These are phyloP conservation scores for Mixornis gularis DNA, from an alignment of 2,113 vertebrate species.

Conservation along the genomic window DNA sequence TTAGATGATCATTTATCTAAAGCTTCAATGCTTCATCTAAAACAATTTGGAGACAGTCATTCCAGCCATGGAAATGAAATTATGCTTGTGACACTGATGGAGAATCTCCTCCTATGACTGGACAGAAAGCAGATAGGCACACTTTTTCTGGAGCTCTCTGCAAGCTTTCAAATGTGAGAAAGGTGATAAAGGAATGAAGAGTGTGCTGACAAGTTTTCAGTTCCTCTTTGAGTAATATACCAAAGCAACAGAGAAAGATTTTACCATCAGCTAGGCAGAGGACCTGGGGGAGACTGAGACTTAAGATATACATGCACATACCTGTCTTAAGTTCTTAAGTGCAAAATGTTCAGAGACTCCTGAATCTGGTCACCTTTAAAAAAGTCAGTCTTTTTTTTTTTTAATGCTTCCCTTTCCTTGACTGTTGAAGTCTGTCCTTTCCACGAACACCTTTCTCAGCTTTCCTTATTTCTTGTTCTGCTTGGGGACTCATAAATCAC, in stretches of 20 bases:
- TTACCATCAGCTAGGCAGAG: not conserved
- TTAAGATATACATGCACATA: not conserved
- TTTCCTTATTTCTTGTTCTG: not conserved
- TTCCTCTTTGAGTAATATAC: not conserved
- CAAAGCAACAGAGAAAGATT: not conserved
- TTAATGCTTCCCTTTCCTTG: not conserved
- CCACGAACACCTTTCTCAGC: not conserved
- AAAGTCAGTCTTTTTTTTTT: not conserved
- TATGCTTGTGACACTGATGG: not conserved
- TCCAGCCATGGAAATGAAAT: not conserved
- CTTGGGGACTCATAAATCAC: not conserved
- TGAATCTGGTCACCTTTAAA: not conserved
- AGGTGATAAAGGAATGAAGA: not conserved
- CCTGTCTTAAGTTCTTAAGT: not conserved
- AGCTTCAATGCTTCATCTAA: not conserved
- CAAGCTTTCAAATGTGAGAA: not conserved
- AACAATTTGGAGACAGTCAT: not conserved
- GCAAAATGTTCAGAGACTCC: not conserved
- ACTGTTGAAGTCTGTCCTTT: not conserved
- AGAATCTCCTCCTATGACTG: not conserved
- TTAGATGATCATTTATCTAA: conserved; percentile 13
- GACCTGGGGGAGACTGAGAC: not conserved
- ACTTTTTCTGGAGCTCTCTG: not conserved
- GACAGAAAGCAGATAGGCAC: not conserved
- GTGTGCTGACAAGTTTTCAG: not conserved